phyloP scores from a whole-genome alignment of 1,140 invertebrate genomes.

The Bombus soroeensis region DNA sequence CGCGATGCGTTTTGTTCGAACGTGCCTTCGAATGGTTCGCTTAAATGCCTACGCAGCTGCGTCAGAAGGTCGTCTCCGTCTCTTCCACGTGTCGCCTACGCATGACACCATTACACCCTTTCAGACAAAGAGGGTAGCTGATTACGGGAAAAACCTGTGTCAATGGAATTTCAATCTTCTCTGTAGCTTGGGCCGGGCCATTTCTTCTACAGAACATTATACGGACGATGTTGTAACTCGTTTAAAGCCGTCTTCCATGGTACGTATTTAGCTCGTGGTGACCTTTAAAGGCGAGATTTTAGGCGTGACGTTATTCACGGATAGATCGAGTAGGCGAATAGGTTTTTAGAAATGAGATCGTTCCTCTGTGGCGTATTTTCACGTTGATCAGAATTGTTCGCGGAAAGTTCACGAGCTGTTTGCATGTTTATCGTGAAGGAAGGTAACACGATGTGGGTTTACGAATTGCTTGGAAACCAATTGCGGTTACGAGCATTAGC shows the following conservation, averaged over 20 bases:
- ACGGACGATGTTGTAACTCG: no score
- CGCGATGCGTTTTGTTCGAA: constrained; percentile 2
- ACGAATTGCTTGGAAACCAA: no score
- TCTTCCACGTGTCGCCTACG: constrained; percentile 49
- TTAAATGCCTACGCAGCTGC: constrained; percentile 48
- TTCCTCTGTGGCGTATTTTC: not conserved
- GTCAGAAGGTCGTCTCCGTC: constrained; percentile 43
- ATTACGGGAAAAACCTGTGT: constrained; percentile 15
- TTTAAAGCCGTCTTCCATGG: not conserved
- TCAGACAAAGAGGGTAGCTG: not conserved
- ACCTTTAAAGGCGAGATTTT: constrained; percentile 9
- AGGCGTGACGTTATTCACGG: not conserved
- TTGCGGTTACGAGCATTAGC: no score
- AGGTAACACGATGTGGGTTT: no score
- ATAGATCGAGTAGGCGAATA: not conserved
- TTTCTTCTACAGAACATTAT: not conserved
- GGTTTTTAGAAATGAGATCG: not conserved
- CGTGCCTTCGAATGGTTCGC: not conserved
- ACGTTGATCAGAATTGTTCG: no score
- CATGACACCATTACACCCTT: constrained; percentile 7
- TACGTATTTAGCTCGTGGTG: not conserved
- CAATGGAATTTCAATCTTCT: not conserved
- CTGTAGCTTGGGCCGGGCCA: not conserved
- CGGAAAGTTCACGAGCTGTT: no score
- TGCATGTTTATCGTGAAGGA: no score